These are phyloP conservation scores for Hanleya hanleyi DNA, from an alignment of 2,888 invertebrate species.

Conservation along the genomic window DNA sequence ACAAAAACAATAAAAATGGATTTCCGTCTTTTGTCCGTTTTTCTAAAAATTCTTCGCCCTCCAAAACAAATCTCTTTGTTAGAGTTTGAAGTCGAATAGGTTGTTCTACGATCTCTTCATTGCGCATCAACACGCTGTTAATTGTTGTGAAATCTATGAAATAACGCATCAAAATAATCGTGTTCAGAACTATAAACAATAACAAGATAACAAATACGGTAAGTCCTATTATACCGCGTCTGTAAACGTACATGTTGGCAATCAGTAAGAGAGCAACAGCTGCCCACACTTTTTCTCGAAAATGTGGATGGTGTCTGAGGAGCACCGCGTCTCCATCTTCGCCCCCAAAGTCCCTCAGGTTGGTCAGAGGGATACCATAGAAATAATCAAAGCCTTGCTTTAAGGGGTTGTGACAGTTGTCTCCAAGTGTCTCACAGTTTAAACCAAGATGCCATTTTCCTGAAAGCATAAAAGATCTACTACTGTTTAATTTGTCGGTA, in stretches of 20 bases:
- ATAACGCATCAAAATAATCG: conserved; percentile 25
- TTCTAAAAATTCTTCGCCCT: conserved; percentile 61
- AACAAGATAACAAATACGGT: not conserved
- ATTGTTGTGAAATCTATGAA: conserved; percentile 46
- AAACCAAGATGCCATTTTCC: conserved; percentile 77
- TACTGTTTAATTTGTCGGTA: no score
- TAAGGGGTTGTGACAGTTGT: conserved; percentile 69
- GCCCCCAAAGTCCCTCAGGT: conserved; percentile 61
- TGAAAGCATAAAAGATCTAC: no score
- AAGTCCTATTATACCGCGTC: conserved; percentile 24
- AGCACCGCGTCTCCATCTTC: conserved; percentile 38
- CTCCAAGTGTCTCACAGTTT: conserved; percentile 56
- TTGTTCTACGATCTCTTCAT: conserved; percentile 74
- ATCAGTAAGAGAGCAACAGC: not conserved
- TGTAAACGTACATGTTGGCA: conserved; percentile 29
- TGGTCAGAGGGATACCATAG: conserved; percentile 73
- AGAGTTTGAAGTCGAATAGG: conserved; percentile 73
- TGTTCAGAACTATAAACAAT: conserved; percentile 11
- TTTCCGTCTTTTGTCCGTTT: conserved; percentile 39
- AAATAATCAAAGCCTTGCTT: conserved; percentile 74
- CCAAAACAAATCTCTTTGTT: conserved; percentile 57
- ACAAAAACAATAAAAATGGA: conserved; percentile 75
- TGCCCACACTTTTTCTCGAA: not conserved
- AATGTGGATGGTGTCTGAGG: not conserved
- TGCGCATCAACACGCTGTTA: conserved; percentile 68